Evolutionary conservation across 1,140 invertebrate species (phyloP).

Genomic region (Bombus confusus): DNA sequence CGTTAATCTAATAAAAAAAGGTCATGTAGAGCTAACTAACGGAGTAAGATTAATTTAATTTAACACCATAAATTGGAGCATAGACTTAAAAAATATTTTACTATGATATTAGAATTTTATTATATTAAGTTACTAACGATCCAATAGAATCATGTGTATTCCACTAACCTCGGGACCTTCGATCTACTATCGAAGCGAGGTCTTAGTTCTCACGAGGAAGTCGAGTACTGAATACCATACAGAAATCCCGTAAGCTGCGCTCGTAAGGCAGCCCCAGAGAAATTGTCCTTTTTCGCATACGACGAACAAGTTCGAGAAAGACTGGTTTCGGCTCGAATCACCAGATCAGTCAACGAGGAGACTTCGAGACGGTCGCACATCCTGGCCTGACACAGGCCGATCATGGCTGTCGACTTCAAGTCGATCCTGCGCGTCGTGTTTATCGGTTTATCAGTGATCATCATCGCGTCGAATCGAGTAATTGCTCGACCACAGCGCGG

Average conservation of each 20-base stretch:
- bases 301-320: conserved; percentile 27
- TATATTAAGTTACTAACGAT: neutral
- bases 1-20: too few relatives aligned
- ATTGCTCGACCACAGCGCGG: conserved; percentile 20
- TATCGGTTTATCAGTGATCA: conserved; percentile 29
- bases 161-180: conserved; percentile 23
- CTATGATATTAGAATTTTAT: too few relatives aligned
- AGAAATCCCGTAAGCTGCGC: conserved; percentile 61
- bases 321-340: conserved; percentile 54
- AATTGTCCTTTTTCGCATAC: conserved; percentile 56
- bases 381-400: conserved; percentile 48
- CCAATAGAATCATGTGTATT: neutral
- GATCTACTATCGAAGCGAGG: neutral
- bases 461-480: neutral
- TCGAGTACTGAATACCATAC: conserved; percentile 36
- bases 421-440: conserved; percentile 43
- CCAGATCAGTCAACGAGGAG: conserved; percentile 69
- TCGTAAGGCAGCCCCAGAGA: conserved; percentile 54
- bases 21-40: too few relatives aligned
- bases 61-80: too few relatives aligned
- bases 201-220: neutral
- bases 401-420: conserved; percentile 48
- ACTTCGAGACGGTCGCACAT: conserved; percentile 60
- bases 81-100: too few relatives aligned
- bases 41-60: too few relatives aligned